These are phyloP conservation scores for Margaritifera margaritifera DNA, from an alignment of 2,888 invertebrate species.

Conservation along the genomic window DNA sequence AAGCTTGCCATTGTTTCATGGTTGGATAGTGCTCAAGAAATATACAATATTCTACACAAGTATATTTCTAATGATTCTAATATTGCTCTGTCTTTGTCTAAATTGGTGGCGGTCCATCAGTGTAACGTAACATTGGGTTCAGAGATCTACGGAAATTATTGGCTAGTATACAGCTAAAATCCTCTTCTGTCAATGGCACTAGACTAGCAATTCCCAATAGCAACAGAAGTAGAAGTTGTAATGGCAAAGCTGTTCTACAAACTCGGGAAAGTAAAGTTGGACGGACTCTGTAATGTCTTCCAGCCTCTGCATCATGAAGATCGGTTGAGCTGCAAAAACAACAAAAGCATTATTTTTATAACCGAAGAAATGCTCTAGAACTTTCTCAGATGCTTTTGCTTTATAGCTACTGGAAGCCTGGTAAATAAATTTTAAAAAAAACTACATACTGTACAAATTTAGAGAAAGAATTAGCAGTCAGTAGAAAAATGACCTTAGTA, in stretches of 20 bases:
- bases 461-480: no score
- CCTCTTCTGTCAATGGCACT: constrained; percentile 88
- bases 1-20: no score
- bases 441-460: no score
- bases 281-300: constrained; percentile 14
- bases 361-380: no score
- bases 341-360: no score
- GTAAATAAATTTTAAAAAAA: no score
- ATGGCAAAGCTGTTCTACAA: constrained; percentile 91
- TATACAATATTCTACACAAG: no score
- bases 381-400: no score
- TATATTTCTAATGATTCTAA: no score
- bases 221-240: constrained; percentile 94
- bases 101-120: constrained; percentile 94
- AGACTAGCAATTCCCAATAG: constrained; percentile 94
- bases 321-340: constrained; percentile 45
- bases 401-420: no score
- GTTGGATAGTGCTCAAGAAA: no score
- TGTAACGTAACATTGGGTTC: constrained; percentile 91
- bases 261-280: constrained; percentile 88
- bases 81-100: constrained; percentile 72
- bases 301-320: constrained; percentile 36
- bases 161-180: constrained; percentile 88
- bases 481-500: no score
- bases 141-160: constrained; percentile 88